Evolutionary conservation across 2,888 invertebrate species (phyloP), one percentile per base, ranked within the genome.

Genomic region (Gastracanthus pulcherrimus): DNA sequence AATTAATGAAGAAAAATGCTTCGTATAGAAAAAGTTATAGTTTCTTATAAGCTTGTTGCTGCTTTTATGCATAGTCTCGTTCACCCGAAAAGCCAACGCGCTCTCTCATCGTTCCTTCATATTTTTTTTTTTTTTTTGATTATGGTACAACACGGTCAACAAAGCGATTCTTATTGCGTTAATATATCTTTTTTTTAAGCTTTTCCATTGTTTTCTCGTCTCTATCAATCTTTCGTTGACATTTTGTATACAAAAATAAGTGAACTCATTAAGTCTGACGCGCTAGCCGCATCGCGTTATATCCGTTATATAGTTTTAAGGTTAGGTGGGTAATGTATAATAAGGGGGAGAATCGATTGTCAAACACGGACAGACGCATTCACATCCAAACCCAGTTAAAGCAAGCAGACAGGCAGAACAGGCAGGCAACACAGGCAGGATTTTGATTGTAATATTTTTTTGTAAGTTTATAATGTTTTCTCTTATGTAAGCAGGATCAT

Each of bases 331-430:
- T 70, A 34, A 74, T 69, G 34, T 76, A 76, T 62, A 62, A 38
- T 51, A 76, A 41, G 6, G 64, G 69, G 62, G 26, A 64, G 34
- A 82, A 51, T 75, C 76, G 76, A 82, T 80, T 80, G 71, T 76
- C 67, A 79, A n/a, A 83, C 55, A 76, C 76, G 81, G 83, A 84
- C 81, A 83, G 81, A 83, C 85, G 84, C 84, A 83, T 84, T 84
- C 81, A 84, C 84, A 85, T 84, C 74, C 81, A 83, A 83, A 85
- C 80, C 76, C 86, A 84, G 81, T 84, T 84, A 84, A 83, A 82
- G 85, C 87, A 86, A 84, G 83, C 84, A 80, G 76, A 81, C 83
- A 86, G 58, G 72, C 78, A 83, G 79, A 82, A 75, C 74, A 82
- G 78, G 70, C 78, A 78, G 41, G 82, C 66, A 70, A 82, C 23